Conservation (phyloP, 2,888 invertebrate species). For the Eremobia ochroleuca region DNA sequence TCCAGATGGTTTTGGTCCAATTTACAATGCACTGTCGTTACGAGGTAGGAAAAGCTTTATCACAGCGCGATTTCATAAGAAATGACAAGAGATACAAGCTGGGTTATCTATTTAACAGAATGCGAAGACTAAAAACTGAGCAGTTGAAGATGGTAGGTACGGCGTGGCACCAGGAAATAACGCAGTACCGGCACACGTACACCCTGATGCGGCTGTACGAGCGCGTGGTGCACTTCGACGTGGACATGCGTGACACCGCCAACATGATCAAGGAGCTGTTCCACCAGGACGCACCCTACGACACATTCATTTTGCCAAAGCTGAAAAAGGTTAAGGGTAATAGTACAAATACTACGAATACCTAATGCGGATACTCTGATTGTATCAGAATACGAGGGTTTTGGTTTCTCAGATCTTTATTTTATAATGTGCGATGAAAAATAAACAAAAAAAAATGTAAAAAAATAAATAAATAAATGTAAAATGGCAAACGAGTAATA, state of each 20-base stretch:
- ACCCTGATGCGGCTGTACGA: constrained; percentile 67
- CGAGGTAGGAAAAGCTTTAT: constrained; percentile 68
- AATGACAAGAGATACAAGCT: constrained; percentile 72
- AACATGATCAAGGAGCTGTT: constrained; percentile 54
- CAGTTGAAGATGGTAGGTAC: constrained; percentile 64
- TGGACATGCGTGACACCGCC: constrained; percentile 72
- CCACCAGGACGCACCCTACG: neutral
- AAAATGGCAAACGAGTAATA: no score
- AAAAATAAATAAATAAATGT: no score
- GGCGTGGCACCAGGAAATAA: neutral
- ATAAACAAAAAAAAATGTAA: no score
- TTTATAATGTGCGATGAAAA: neutral
- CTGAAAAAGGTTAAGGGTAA: rapidly evolving
- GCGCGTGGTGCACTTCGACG: constrained; percentile 69
- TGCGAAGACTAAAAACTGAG: constrained; percentile 72
- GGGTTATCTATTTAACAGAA: constrained; percentile 77
- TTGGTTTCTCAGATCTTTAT: neutral
- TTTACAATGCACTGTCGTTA: constrained; percentile 73
- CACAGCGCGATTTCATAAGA: constrained; percentile 54
- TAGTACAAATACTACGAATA: neutral
- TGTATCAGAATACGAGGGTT: neutral
- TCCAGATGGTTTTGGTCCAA: constrained; percentile 45
- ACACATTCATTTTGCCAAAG: neutral
- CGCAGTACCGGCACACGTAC: neutral
- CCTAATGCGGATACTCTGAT: neutral